Evolutionary conservation across 1,140 invertebrate genomes (phyloP).

Genomic region (Pogonognathellus flavescens): DNA sequence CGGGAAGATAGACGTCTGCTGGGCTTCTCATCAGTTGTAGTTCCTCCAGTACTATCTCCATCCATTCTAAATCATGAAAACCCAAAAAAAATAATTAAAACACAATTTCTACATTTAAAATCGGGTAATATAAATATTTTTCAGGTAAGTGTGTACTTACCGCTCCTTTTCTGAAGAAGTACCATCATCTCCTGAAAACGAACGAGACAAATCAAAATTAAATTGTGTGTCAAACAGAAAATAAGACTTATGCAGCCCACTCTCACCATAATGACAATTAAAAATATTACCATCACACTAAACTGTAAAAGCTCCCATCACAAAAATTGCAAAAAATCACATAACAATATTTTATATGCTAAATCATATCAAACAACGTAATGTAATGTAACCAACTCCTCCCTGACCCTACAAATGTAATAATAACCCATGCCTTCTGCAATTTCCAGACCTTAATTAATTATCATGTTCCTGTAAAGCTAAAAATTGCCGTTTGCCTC

Average conservation of each 20-base stretch:
- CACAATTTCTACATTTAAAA: neutral
- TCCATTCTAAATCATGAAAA: constrained; percentile 60
- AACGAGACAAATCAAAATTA: constrained; percentile 53
- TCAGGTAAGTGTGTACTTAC: constrained; percentile 23
- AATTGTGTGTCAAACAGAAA: constrained; percentile 37
- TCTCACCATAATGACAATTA: neutral
- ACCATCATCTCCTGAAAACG: constrained; percentile 66
- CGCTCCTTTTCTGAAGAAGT: constrained; percentile 67
- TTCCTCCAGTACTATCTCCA: constrained; percentile 60
- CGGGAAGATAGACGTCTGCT: constrained; percentile 59
- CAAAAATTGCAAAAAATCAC: neutral
- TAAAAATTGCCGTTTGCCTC: too few species aligned
- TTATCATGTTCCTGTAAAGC: too few species aligned
- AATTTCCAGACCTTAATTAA: too few species aligned
- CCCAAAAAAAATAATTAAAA: neutral
- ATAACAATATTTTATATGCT: too few species aligned
- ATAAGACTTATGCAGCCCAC: neutral
- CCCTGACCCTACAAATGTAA: too few species aligned
- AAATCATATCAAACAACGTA: too few species aligned
- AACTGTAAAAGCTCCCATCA: neutral
- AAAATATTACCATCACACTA: neutral
- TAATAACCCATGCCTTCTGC: too few species aligned
- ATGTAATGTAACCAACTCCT: too few species aligned
- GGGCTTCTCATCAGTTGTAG: constrained; percentile 55
- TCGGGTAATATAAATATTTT: constrained; percentile 2